Conservation (phyloP, 2,113 vertebrate genomes). For the Eclectus roratus region DNA sequence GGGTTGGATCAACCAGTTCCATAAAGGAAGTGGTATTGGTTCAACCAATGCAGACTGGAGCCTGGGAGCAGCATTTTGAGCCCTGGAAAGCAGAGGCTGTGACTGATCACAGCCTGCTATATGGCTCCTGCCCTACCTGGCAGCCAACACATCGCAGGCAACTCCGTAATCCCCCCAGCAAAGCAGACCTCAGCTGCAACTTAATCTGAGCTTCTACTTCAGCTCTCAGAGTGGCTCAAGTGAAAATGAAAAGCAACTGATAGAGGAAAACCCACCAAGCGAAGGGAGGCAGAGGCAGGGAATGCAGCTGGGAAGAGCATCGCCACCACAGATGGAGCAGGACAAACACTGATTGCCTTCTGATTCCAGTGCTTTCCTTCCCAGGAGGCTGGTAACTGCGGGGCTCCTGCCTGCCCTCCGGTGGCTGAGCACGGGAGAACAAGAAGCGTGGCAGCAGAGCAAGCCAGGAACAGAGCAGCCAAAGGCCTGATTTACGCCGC, state of each 20-base stretch:
- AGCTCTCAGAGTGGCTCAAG: not conserved
- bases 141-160: not conserved
- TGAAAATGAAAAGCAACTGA: slow-evolving; percentile 26
- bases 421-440: not conserved
- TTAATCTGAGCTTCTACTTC: slow-evolving; percentile 33
- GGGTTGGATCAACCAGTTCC: not conserved
- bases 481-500: not conserved
- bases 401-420: not conserved
- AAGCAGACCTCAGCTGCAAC: slow-evolving; percentile 13
- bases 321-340: not conserved
- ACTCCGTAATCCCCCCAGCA: not conserved
- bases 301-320: not conserved
- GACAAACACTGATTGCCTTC: slow-evolving; percentile 37
- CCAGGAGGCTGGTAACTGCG: not conserved
- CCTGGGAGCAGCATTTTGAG: not conserved
- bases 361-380: not conserved
- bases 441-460: not conserved
- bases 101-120: not conserved
- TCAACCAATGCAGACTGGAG: not conserved
- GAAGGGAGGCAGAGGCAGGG: not conserved
- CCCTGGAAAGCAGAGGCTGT: not conserved
- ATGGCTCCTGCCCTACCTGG: not conserved
- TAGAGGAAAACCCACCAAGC: slow-evolving; percentile 13
- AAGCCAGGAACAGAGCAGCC: not conserved
- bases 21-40: not conserved